phyloP scores from a whole-genome alignment of 2,888 invertebrate species.

The Aphrophora alni region DNA sequence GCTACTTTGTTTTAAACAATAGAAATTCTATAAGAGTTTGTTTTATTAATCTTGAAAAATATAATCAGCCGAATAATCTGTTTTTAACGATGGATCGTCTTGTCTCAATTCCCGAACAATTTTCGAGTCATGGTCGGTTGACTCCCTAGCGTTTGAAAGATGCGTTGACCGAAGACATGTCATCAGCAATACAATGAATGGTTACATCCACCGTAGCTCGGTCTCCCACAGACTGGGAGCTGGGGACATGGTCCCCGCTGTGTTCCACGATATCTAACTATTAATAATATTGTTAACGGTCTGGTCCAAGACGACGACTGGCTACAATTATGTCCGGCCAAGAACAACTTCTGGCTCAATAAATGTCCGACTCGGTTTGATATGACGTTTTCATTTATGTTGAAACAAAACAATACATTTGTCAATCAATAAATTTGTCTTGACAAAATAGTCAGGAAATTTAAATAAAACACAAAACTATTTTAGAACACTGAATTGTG shows the following conservation, averaged over 20 bases:
- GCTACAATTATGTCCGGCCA: too few species aligned
- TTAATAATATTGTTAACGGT: not conserved
- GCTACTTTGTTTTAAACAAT: conserved; percentile 42
- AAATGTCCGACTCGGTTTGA: not conserved
- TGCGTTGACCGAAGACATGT: not conserved
- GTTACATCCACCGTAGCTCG: not conserved
- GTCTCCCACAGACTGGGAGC: not conserved
- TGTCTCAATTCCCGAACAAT: conserved; percentile 32
- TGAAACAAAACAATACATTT: not conserved
- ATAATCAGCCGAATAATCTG: conserved; percentile 35
- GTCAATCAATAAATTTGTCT: too few species aligned
- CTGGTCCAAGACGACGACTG: not conserved
- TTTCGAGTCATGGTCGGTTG: too few species aligned
- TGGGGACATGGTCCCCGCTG: not conserved
- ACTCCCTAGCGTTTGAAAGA: not conserved
- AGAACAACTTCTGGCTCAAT: too few species aligned
- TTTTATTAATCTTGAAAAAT: conserved; percentile 35
- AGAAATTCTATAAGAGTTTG: conserved; percentile 29
- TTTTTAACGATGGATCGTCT: too few species aligned
- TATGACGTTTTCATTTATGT: not conserved
- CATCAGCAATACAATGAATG: conserved; percentile 3
- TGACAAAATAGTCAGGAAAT: too few species aligned
- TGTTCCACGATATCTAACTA: not conserved
- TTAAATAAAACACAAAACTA: too few species aligned
- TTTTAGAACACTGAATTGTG: too few species aligned